phyloP scores from a whole-genome alignment of 1,140 invertebrate species.

The Drosophila malerkotliana region DNA sequence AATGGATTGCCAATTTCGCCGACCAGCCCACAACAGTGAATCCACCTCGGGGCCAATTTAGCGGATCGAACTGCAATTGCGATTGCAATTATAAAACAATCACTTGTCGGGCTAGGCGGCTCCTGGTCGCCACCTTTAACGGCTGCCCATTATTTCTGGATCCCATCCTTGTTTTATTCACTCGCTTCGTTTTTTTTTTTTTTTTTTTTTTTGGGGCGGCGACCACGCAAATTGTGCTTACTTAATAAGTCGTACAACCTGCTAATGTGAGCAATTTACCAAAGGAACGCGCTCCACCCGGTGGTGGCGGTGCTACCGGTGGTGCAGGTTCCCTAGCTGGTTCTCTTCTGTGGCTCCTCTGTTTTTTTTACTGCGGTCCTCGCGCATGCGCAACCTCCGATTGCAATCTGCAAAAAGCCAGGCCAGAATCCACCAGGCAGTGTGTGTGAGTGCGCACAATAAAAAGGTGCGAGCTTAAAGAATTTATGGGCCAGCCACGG shows the following conservation, averaged over 20 bases:
- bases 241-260: slow-evolving; percentile 84
- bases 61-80: slow-evolving; percentile 82
- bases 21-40: slow-evolving; percentile 50
- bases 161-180: slow-evolving; percentile 24
- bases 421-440: slow-evolving; percentile 17
- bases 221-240: slow-evolving; percentile 84
- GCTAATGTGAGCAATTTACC: slow-evolving; percentile 84
- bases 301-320: slow-evolving; percentile 25
- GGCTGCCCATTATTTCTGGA: slow-evolving; percentile 72
- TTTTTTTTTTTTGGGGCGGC: slow-evolving; percentile 60
- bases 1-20: slow-evolving; percentile 81
- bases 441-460: slow-evolving; percentile 79
- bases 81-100: slow-evolving; percentile 84
- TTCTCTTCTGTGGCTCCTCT: not conserved
- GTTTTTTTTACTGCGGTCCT: slow-evolving; percentile 40
- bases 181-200: not conserved
- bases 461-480: slow-evolving; percentile 83
- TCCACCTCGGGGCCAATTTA: slow-evolving; percentile 62
- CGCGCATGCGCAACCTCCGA: slow-evolving; percentile 70
- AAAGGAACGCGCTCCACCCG: slow-evolving; percentile 68
- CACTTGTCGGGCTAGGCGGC: slow-evolving; percentile 77
- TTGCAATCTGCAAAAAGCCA: slow-evolving; percentile 64
- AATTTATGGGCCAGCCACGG: slow-evolving; percentile 78
- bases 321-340: slow-evolving; percentile 15
- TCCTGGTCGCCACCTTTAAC: slow-evolving; percentile 77